Conservation (phyloP, 2,888 invertebrate genomes). For the Epinotia bilunana region DNA sequence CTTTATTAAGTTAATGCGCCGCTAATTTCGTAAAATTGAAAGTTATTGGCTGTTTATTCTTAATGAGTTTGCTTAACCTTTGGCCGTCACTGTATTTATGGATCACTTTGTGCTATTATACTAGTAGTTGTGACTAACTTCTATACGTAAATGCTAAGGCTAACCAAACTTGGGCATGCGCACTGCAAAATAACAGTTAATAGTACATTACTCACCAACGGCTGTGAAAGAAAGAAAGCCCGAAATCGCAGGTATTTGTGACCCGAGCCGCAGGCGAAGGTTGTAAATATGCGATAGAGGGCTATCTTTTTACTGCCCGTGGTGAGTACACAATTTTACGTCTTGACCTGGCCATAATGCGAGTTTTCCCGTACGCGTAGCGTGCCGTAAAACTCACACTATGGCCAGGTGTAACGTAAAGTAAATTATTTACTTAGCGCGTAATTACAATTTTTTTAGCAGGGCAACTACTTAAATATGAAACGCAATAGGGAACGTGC, state of each 20-base stretch:
- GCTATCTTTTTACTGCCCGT: too few relatives aligned
- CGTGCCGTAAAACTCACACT: too few relatives aligned
- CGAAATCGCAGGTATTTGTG: too few relatives aligned
- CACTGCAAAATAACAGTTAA: neutral
- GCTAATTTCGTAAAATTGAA: slow-evolving; percentile 29
- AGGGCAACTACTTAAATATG: neutral
- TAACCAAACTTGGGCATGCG: neutral
- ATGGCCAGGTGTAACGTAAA: too few relatives aligned
- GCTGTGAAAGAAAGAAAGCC: too few relatives aligned
- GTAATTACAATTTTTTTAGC: neutral
- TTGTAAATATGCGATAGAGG: too few relatives aligned
- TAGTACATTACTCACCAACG: too few relatives aligned
- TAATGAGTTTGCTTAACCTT: slow-evolving; percentile 19
- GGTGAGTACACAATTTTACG: too few relatives aligned
- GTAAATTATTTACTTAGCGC: neutral
- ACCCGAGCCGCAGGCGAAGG: too few relatives aligned
- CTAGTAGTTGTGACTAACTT: neutral
- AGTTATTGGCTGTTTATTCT: slow-evolving; percentile 17
- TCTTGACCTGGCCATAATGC: too few relatives aligned
- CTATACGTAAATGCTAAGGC: neutral
- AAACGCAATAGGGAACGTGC: too few relatives aligned
- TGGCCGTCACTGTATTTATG: slow-evolving; percentile 6
- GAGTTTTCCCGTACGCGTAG: too few relatives aligned
- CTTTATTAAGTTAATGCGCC: slow-evolving; percentile 42
- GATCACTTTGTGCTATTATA: neutral